Conservation (phyloP, 2,888 invertebrate species). For the Himalopsyche tibetana region DNA sequence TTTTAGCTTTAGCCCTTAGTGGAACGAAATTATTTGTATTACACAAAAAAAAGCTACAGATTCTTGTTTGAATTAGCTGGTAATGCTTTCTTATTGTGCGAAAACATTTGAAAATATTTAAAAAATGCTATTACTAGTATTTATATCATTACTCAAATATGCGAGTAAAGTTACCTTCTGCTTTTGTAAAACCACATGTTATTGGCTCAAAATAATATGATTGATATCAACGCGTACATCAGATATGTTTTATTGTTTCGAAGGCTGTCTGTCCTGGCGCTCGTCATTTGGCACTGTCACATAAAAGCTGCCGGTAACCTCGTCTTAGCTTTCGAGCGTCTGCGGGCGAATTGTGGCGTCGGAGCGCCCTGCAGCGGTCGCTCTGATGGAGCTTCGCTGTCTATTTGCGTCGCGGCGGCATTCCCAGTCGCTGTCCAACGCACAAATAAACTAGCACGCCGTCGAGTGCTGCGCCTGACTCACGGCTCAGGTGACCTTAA, state of each 20-base stretch:
- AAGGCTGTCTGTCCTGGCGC: neutral
- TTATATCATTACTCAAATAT: no score
- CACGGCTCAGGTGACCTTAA: neutral
- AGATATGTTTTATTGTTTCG: neutral
- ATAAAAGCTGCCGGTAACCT: conserved; percentile 8
- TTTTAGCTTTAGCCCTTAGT: no score
- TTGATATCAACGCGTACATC: neutral
- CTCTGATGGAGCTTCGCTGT: neutral
- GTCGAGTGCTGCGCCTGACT: neutral
- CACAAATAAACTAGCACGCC: conserved; percentile 5
- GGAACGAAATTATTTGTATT: no score
- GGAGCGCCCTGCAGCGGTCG: neutral
- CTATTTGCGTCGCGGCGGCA: conserved; percentile 24
- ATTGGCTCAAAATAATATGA: neutral
- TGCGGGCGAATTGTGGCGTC: conserved; percentile 1
- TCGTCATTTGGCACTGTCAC: neutral
- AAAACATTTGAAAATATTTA: no score
- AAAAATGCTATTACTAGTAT: no score
- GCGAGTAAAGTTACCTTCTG: no score
- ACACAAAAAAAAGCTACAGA: no score
- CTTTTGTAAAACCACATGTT: no score
- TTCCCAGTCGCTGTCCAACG: conserved; percentile 23
- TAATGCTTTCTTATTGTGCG: no score
- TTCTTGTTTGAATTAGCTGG: no score
- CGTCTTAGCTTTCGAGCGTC: neutral